Percentiles rank a stretch among this genome's conserved stretches.
These are phyloP conservation scores for Hiodon alosoides DNA, from an alignment of 2,113 vertebrate genomes.

Conservation along the genomic window DNA sequence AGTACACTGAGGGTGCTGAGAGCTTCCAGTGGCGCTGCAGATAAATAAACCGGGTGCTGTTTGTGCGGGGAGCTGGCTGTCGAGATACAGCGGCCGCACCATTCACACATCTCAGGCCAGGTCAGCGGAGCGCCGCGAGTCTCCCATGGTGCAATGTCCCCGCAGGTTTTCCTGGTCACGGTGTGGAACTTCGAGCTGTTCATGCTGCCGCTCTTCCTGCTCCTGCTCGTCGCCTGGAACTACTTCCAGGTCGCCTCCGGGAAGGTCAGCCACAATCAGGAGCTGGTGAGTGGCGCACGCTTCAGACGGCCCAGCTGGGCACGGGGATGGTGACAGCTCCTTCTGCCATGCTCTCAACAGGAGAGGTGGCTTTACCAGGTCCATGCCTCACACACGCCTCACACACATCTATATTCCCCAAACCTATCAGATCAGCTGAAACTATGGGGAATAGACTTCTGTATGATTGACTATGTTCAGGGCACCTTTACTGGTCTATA, in stretches of 20 bases:
- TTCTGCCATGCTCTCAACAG: not conserved
- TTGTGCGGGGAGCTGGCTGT: not conserved
- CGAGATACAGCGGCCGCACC: not conserved
- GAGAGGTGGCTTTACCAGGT: no score
- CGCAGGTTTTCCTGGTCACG: constrained; percentile 78
- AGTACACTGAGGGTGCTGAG: not conserved
- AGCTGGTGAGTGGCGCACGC: constrained; percentile 67
- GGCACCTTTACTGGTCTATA: no score
- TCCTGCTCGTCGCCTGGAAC: constrained; percentile 81
- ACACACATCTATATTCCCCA: no score
- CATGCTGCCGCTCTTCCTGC: constrained; percentile 83
- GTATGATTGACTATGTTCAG: no score
- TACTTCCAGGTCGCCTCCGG: constrained; percentile 69
- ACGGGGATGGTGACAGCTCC: not conserved
- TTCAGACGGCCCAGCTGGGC: not conserved
- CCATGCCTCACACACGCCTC: no score
- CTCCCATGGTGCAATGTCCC: constrained; percentile 24
- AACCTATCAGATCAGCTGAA: no score
- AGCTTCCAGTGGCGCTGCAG: not conserved
- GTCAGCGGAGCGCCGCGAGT: not conserved
- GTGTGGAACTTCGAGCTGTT: constrained; percentile 91
- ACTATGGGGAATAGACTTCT: no score
- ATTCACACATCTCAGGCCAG: not conserved
- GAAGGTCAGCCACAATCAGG: constrained; percentile 59
- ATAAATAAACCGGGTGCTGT: not conserved